Evolutionary conservation across 92 coral and sea anemone species (phyloP), one percentile per base, ranked within the genome.

Genomic region (Actinostola sp.): DNA sequence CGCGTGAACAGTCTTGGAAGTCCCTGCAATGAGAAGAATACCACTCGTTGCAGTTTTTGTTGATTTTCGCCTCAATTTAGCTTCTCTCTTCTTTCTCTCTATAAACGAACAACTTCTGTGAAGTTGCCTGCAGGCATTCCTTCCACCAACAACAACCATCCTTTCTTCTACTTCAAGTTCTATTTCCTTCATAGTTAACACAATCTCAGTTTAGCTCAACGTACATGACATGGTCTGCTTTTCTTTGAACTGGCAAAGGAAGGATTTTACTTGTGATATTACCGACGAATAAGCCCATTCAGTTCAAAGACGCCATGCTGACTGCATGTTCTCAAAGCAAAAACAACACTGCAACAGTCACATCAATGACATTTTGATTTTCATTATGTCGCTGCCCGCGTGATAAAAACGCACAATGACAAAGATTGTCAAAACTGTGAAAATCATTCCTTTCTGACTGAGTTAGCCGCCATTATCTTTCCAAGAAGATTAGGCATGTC

Each of bases 61-160:
- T 9, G 74, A 21, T 68, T 28, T 68, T 51, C 74, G 48, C 14
- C 62, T 16, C 13, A 68, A 28, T 51, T 19, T 68, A 8, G 46
- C 61, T 30, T 68, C 58, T 21, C 76, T 38, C 49, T 71, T 71
- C 52, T 71, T 71, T 54, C 56, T 60, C 19, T 61, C 79, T 0
- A 73, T 30, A 32, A 73, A 73, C 8, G 61, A 60, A 12, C 70
- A 73, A 0, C 57, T 61, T 61, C 55, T 30, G 13, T 39, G 32
- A 14, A 73, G 67, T 12, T 51, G 25, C 56, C 26, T 36, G 6
- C 6, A 25, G 21, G 29, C 29, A 6, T 44, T 61, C 6, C 33
- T 49, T 6, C 24, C 61, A 20, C 15, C 19, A 4, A 17, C 7
- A 1, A 7, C 9, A 1, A 20, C 54, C 16, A 16, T 45, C 10